Base-by-base conservation (phyloP, 2,113 vertebrate genomes). In the Hypanus sabinus region DNA sequence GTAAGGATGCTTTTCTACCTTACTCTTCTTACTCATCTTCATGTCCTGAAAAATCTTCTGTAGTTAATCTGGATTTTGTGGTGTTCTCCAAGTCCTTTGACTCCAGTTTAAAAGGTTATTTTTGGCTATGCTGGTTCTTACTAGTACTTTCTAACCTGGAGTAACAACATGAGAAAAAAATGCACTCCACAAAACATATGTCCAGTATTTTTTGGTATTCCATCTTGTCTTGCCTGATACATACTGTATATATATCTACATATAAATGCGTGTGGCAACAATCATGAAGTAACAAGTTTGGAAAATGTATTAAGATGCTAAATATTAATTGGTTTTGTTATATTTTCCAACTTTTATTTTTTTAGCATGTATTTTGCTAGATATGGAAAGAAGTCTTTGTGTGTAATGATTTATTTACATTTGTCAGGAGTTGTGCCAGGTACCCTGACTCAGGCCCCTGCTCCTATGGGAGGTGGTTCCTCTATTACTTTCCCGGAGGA, bases 401-500 rank as follows among this genome's bases (percentile, higher is more conserved):
- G 94, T 30, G 93, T 81, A 27, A 11, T 14, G 80, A 96, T 20
- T 65, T 36, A 36, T 94, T 91, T 70, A 16, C 12, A 76, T n/a
- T 27, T 93, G 94, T 7, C 93, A 97, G 98, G 97, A 95, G 95
- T 98, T 71, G 95, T 98, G 93, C 94, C 97, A 79, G 95, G 96
- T 95, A 96, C 98, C 30, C 96, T 98, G 95, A 96, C 97, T 94
- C 98, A 98, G 96, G 94, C 96, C 94, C 94, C 97, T 38, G 38
- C 95, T 93, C 96, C 95, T 70, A 3, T 96, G 46, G 96, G 96
- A 5, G 90, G 95, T 55, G 96, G 96, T 30, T 98, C 99, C 33
- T 95, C 98, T 73, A 99, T 99, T 94, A 99, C 98, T 9, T 99
- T 99, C 95, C 99, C 99, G 0, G 98, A 99, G 94, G 97, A 98